phyloP scores from a whole-genome alignment of 2,113 vertebrate species.

The Corythornis vintsioides region DNA sequence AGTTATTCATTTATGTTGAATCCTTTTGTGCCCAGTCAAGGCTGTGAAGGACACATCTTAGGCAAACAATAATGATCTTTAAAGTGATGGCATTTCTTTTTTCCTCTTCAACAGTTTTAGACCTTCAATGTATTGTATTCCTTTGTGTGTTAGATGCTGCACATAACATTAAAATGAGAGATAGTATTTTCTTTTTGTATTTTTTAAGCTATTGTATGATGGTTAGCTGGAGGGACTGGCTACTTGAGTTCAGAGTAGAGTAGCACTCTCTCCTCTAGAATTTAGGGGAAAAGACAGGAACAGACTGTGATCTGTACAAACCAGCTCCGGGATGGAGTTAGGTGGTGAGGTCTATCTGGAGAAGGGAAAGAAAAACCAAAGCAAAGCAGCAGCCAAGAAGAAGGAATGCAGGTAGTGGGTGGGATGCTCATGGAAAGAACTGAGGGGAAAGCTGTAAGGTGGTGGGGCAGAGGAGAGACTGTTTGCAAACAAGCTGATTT shows the following conservation, averaged over 20 bases:
- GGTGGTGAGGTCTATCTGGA: neutral
- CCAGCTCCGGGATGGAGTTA: neutral
- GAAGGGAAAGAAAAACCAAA: neutral
- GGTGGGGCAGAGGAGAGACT: neutral
- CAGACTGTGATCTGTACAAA: neutral
- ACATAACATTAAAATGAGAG: conserved; percentile 44
- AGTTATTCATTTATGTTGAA: conserved; percentile 24
- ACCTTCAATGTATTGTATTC: neutral
- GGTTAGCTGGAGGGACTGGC: neutral
- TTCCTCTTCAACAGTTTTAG: neutral
- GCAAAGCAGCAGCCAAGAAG: neutral
- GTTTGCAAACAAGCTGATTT: neutral
- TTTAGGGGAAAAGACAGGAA: neutral
- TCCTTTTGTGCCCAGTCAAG: conserved; percentile 35
- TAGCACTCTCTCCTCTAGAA: neutral
- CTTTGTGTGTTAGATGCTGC: neutral
- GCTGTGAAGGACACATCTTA: conserved; percentile 29
- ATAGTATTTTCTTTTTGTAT: neutral
- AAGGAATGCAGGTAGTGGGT: neutral
- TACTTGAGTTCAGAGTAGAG: neutral
- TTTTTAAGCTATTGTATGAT: neutral
- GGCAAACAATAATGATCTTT: neutral
- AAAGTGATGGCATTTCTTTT: neutral
- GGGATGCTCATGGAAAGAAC: neutral
- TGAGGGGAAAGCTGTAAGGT: neutral